Percentiles rank a stretch among this genome's conserved stretches.
Conservation (phyloP, 2,113 vertebrate species). For the Gadus macrocephalus region DNA sequence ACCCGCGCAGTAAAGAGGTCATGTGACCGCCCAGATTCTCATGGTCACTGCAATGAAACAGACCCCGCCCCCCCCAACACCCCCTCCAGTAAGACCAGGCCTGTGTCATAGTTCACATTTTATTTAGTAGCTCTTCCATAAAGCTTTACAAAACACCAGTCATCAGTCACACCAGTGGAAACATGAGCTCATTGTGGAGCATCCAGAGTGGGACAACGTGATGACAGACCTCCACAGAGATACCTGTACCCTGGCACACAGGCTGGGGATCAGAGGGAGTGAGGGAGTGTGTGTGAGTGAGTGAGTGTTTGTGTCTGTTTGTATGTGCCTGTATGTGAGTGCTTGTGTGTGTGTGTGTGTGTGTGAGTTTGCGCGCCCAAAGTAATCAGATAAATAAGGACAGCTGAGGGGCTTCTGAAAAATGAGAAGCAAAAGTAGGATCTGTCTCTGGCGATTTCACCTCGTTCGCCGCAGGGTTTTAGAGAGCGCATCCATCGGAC, state of each 20-base stretch:
- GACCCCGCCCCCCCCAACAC: constrained; percentile 4
- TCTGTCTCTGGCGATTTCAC: constrained; percentile 54
- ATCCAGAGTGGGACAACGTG: constrained; percentile 33
- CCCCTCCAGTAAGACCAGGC: not conserved
- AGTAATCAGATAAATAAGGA: constrained; percentile 48
- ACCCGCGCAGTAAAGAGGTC: not conserved
- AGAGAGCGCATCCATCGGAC: too few relatives aligned
- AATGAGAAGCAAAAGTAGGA: constrained; percentile 75
- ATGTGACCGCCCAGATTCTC: not conserved
- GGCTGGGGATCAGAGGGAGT: too few relatives aligned
- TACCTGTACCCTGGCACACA: constrained; percentile 46
- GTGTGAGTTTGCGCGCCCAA: constrained; percentile 32
- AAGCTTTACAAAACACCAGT: constrained; percentile 48
- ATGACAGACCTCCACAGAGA: constrained; percentile 29
- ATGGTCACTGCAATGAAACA: not conserved
- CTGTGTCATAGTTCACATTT: constrained; percentile 65
- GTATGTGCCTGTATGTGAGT: too few relatives aligned
- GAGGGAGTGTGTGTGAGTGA: too few relatives aligned
- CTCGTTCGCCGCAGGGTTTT: constrained; percentile 32
- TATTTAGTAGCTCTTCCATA: constrained; percentile 60
- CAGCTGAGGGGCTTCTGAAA: constrained; percentile 73
- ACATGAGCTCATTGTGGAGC: constrained; percentile 30
- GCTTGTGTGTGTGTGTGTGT: not conserved
- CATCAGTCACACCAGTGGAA: constrained; percentile 28
- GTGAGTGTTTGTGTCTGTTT: not conserved